Percentiles rank a stretch among this genome's conserved stretches.
Evolutionary conservation across 2,113 vertebrate genomes (phyloP).

Genomic region (Scophthalmus maximus): DNA sequence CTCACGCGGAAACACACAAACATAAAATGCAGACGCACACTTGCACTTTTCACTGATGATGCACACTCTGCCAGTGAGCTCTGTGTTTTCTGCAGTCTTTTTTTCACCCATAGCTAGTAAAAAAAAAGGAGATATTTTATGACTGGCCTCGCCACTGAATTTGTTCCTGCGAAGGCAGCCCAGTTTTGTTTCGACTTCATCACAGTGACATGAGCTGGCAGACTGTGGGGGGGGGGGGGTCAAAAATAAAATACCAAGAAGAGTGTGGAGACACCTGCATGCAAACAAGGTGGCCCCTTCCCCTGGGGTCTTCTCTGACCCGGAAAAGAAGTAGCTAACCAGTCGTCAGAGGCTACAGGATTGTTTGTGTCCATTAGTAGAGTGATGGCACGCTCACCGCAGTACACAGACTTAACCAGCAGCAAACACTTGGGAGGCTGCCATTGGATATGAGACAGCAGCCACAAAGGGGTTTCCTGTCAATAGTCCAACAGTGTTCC

Average conservation of each 20-base stretch:
- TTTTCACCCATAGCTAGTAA: conserved; percentile 6
- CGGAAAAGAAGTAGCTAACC: conserved; percentile 33
- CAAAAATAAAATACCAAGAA: conserved; percentile 2
- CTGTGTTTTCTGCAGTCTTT: conserved; percentile 34
- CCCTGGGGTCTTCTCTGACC: conserved; percentile 21
- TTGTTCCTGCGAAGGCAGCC: conserved; percentile 52
- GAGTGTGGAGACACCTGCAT: conserved; percentile 34
- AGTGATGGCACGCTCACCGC: conserved; percentile 20
- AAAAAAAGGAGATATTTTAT: conserved; percentile 32
- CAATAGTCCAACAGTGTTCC: conserved; percentile 46
- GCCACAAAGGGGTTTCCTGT: conserved; percentile 49
- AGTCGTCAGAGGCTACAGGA: conserved; percentile 45
- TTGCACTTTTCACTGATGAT: conserved; percentile 60
- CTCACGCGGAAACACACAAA: conserved; percentile 20
- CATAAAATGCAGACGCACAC: conserved; percentile 34
- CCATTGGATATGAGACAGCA: conserved; percentile 54
- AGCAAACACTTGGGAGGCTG: conserved; percentile 46
- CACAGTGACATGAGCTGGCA: conserved; percentile 34
- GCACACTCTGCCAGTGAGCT: conserved; percentile 8
- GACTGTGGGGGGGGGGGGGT: conserved; percentile 4
- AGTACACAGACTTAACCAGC: conserved; percentile 11
- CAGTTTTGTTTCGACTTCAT: conserved; percentile 32
- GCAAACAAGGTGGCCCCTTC: conserved; percentile 14
- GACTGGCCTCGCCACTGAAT: conserved; percentile 44
- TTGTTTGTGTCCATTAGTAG: conserved; percentile 33